Conservation (phyloP, 2,888 invertebrate species). For the Hirtodrosophila duncani region DNA sequence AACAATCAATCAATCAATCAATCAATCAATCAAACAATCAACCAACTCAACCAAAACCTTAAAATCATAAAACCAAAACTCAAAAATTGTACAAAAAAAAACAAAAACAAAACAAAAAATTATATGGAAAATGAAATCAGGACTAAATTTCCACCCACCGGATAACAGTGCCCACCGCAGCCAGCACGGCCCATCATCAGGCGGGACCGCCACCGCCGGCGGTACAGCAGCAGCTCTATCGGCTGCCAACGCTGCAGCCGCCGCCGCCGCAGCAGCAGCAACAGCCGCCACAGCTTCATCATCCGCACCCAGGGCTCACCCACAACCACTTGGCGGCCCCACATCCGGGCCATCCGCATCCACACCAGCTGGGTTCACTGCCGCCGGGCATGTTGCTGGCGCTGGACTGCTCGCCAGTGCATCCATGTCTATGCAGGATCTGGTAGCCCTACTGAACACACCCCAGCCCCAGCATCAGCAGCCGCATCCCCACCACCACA, state of each 20-base stretch:
- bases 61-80: slow-evolving; percentile 72
- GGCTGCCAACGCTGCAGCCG: slow-evolving; percentile 73
- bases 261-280: slow-evolving; percentile 71
- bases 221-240: slow-evolving; percentile 69
- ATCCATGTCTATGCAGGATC: slow-evolving; percentile 93
- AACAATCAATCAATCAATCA: slow-evolving; percentile 57
- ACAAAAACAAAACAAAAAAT: slow-evolving; percentile 57
- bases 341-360: slow-evolving; percentile 57
- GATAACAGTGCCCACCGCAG: slow-evolving; percentile 77
- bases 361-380: slow-evolving; percentile 48
- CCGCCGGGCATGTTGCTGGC: slow-evolving; percentile 77
- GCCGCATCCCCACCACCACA: slow-evolving; percentile 40
- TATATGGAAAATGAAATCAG: slow-evolving; percentile 76
- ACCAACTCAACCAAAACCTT: slow-evolving; percentile 66
- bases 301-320: too few relatives aligned
- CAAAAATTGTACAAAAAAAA: slow-evolving; percentile 69
- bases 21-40: slow-evolving; percentile 53
- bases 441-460: slow-evolving; percentile 82
- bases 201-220: slow-evolving; percentile 55
- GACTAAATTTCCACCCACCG: slow-evolving; percentile 79
- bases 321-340: slow-evolving; percentile 58
- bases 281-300: slow-evolving; percentile 44
- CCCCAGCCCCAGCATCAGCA: slow-evolving; percentile 42
- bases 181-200: slow-evolving; percentile 59
- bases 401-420: slow-evolving; percentile 77